Base-by-base conservation (phyloP, 1,140 invertebrate species). In the Heliothis virescens region DNA sequence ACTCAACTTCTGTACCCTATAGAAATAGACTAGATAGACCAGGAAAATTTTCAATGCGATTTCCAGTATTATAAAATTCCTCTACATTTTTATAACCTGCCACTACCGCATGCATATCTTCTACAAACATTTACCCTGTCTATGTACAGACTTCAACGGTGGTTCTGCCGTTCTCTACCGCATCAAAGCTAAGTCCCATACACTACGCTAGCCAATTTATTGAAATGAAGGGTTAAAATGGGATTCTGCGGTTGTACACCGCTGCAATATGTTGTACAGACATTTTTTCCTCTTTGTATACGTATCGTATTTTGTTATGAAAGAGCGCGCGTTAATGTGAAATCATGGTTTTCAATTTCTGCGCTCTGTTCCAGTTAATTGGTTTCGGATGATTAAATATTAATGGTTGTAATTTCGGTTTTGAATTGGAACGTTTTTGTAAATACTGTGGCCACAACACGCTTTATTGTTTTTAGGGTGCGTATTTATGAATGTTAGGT, bases 191-290 rank as follows among this genome's bases (percentile, higher is more conserved):
- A 76, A 80, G 59, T 79, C 52, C n/a, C 65, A 48, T 72, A 60
- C 57, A 71, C 67, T 72, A 29, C 62, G 67, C 63, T 15, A 52
- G 63, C 79, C 79, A 87, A 88, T 88, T 85, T 87, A 88, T 89
- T 85, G 83, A 87, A 89, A 89, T 82, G 83, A 88, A 88, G 80
- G 84, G 80, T 83, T 84, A 79, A 86, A 87, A 88, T 87, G 81
- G 84, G 78, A 87, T 87, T 85, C 77, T 85, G 86, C 62, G 86
- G 88, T 86, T 71, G 48, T 79, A 80, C 29, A 69, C 57, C 52
- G 62, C n/a, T 67, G 62, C 60, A 67, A 77, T 65, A 53, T 65
- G 60, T 75, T 53, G 26, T 18, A 50, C 50, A 72, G n/a, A 72
- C 34, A 41, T 53, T 71, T 65, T 69, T 77, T 65, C 26, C 34